Evolutionary conservation across 2,113 vertebrate species (phyloP).

Genomic region (Indri indri): DNA sequence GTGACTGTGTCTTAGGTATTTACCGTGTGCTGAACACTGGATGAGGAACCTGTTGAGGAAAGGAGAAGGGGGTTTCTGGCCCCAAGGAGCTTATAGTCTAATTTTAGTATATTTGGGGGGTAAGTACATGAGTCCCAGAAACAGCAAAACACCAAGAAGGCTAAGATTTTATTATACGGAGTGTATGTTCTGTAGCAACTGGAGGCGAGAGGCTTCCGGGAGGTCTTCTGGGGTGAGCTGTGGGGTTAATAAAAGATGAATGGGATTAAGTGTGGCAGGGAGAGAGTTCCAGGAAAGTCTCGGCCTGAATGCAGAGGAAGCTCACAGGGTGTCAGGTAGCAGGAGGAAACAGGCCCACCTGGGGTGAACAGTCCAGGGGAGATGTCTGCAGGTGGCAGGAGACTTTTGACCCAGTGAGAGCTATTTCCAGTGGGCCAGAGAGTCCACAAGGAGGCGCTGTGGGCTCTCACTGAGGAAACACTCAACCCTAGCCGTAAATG

Average conservation of each 20-base stretch:
- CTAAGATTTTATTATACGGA: not conserved
- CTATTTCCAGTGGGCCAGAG: not conserved
- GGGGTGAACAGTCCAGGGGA: not conserved
- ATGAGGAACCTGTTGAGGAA: not conserved
- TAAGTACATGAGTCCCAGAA: not conserved
- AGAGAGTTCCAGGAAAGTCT: not conserved
- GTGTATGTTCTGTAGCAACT: not conserved
- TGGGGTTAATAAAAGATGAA: not conserved
- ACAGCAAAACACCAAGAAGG: not conserved
- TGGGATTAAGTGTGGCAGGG: not conserved
- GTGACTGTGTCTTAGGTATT: not conserved
- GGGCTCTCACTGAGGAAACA: not conserved
- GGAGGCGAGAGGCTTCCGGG: not conserved
- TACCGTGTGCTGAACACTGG: not conserved
- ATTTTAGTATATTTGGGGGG: not conserved
- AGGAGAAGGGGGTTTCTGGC: not conserved
- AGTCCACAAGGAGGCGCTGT: constrained; percentile 66
- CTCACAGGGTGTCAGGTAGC: not conserved
- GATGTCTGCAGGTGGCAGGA: not conserved
- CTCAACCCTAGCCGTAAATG: rapidly evolving
- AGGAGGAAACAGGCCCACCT: not conserved
- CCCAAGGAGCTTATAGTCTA: not conserved
- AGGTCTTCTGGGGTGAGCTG: not conserved
- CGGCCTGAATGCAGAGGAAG: not conserved
- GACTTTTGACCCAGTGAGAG: not conserved